Evolutionary conservation across 2,797 vertebrate genomes (phyloP), one percentile per base, ranked within the genome.

Genomic region (Helostoma temminkii): DNA sequence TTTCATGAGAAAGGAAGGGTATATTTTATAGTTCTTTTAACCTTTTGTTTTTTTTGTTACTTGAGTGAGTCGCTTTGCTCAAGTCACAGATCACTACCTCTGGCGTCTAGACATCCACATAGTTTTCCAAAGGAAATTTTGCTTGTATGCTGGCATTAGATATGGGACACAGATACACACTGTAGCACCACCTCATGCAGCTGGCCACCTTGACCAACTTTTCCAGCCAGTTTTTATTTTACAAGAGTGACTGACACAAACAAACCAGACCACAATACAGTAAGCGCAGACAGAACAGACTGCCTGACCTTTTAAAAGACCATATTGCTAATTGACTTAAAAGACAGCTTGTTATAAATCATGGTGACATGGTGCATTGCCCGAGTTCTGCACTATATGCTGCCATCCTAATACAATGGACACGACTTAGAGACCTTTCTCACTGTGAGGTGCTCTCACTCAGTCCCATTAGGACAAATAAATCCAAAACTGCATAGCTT

Each of bases 1-100:
- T 88, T 86, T 76, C 59, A 79, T 75, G 74, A 53, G 69, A 74
- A 66, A 45, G 65, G 55, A 69, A 80, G 63, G 63, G 73, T 73
- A 71, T 32, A 62, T n/a, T 32, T 16, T 50, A n/a, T n/a, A n/a
- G n/a, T n/a, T n/a, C n/a, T n/a, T n/a, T n/a, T n/a, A n/a, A n/a
- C n/a, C n/a, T n/a, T n/a, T n/a, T n/a, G n/a, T n/a, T n/a, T n/a
- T n/a, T n/a, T n/a, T n/a, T n/a, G n/a, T n/a, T n/a, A n/a, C n/a
- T n/a, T n/a, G n/a, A n/a, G n/a, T n/a, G n/a, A n/a, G n/a, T n/a
- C n/a, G n/a, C n/a, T n/a, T n/a, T n/a, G n/a, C n/a, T n/a, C n/a
- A n/a, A n/a, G n/a, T n/a, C n/a, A n/a, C n/a, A n/a, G n/a, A n/a
- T n/a, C n/a, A n/a, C n/a, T n/a, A n/a, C n/a, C n/a, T n/a, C n/a